A percentile compares a stretch with the other conserved stretches of the same genome.
Conservation (phyloP, 2,888 invertebrate genomes). For the Loripinus fragilis region DNA sequence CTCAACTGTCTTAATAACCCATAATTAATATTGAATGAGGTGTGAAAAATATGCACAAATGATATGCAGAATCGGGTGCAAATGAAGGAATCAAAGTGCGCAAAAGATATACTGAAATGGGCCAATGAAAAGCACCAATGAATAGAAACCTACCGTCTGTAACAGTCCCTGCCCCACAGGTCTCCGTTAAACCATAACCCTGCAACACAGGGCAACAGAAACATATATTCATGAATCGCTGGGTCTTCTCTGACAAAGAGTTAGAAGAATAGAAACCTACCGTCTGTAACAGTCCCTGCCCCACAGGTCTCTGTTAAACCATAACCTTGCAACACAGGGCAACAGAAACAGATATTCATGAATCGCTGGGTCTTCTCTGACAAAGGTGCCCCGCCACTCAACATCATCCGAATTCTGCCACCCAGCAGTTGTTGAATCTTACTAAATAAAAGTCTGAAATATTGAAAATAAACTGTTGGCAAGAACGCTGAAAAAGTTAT, state of each 20-base stretch:
- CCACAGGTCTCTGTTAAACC: constrained; percentile 99
- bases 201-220: constrained; percentile 95
- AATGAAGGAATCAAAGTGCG: too few species aligned
- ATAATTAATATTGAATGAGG: too few species aligned
- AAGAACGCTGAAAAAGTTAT: too few species aligned
- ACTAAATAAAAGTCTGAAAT: constrained; percentile 86
- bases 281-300: constrained; percentile 87
- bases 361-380: constrained; percentile 98
- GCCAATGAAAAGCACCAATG: too few species aligned
- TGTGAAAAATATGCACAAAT: too few species aligned
- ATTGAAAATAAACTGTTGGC: too few species aligned
- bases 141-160: constrained; percentile 74
- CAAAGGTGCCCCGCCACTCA: constrained; percentile 97
- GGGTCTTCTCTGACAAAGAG: constrained; percentile 98
- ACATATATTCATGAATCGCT: constrained; percentile 95
- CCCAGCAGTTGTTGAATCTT: constrained; percentile 89
- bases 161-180: constrained; percentile 93
- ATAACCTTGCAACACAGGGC: constrained; percentile 96
- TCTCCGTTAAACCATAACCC: constrained; percentile 99
- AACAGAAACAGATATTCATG: constrained; percentile 95
- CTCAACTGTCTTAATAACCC: too few species aligned
- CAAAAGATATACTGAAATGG: too few species aligned
- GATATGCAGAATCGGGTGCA: too few species aligned
- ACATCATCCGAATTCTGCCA: constrained; percentile 93
- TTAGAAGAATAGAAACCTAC: constrained; percentile 66